Evolutionary conservation across 2,888 invertebrate genomes (phyloP).

Genomic region (Drosophila maculinotata): DNA sequence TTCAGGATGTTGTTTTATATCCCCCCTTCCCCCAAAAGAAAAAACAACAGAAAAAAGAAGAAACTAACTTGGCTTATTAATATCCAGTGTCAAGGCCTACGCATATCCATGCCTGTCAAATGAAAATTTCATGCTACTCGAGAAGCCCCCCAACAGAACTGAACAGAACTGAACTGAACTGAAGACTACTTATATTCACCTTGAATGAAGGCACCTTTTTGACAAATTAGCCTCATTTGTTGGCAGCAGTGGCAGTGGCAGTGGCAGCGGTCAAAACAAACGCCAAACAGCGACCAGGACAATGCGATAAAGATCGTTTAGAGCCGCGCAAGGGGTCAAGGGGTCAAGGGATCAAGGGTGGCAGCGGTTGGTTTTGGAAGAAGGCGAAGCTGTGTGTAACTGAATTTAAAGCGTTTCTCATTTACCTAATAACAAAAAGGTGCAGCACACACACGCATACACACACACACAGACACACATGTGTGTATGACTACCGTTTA

Average conservation of each 20-base stretch:
- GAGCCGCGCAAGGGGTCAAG: neutral
- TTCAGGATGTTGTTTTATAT: conserved; percentile 32
- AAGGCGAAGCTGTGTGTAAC: conserved; percentile 31
- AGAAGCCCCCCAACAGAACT: conserved; percentile 13
- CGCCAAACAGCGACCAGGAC: conserved; percentile 60
- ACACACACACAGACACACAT: neutral
- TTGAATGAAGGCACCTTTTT: conserved; percentile 58
- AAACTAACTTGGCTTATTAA: conserved; percentile 71
- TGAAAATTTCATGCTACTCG: conserved; percentile 69
- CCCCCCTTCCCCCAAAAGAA: neutral
- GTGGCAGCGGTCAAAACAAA: conserved; percentile 80
- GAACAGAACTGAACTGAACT: conserved; percentile 30
- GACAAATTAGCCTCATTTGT: conserved; percentile 85
- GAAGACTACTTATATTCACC: conserved; percentile 4
- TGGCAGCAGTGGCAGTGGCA: conserved; percentile 36
- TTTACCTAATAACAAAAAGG: conserved; percentile 57
- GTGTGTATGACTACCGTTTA: conserved; percentile 63
- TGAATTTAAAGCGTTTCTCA: conserved; percentile 57
- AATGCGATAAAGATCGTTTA: conserved; percentile 73
- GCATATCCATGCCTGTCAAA: conserved; percentile 71
- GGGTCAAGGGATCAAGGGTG: conserved; percentile 12
- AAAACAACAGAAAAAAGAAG: conserved; percentile 4
- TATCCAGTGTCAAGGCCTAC: conserved; percentile 48
- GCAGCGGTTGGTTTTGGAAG: conserved; percentile 1
- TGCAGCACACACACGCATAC: conserved; percentile 28